Base-by-base conservation (phyloP, 2,888 invertebrate genomes). In the Schizotus pectinicornis region DNA sequence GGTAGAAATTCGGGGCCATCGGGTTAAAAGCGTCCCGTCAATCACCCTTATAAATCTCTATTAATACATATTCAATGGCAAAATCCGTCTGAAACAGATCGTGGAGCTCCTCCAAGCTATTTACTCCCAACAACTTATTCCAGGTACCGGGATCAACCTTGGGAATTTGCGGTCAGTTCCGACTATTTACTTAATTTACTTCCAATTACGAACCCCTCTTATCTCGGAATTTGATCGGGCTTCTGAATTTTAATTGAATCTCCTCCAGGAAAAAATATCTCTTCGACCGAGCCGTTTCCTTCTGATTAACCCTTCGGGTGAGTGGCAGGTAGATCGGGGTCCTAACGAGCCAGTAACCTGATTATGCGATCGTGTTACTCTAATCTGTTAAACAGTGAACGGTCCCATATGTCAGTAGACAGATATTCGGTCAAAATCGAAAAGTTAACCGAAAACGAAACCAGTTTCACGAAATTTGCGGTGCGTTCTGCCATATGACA, bases 241-340 rank as follows among this genome's bases (percentile, higher is more conserved):
- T 56, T 51, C 60, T 60, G 60, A 56, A 60, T 56, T 56, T 60
- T 60, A 60, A 60, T 59, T 59, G 59, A 49, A 43, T 41, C 58
- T 33, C 47, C 42, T 34, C 36, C 36, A 11, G 48, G 37, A 48
- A 48, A 48, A 30, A 36, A 47, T 36, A 36, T 47, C 12, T 13
- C 35, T 39, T 41, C 14, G 22, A 22, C 14, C 9, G 22, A 22
- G n/a, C n/a, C 22, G 22, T 41, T 33, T 32, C 32, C 11, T 43
- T 32, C 2, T 31, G 45, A 45, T 45, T 45, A 33, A 32, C 22
- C 45, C 45, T 22, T 45, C 30, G 31, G 12, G 9, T 9, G 5
- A 31, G 8, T 42, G 30, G 32, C 43, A 43, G 43, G 43, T 43
- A 43, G 43, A 43, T 43, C 32, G 43, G 34, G 31, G 43, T 43